Conservation (phyloP, 2,797 vertebrate genomes). For the Schizopygopsis pylzovi region DNA sequence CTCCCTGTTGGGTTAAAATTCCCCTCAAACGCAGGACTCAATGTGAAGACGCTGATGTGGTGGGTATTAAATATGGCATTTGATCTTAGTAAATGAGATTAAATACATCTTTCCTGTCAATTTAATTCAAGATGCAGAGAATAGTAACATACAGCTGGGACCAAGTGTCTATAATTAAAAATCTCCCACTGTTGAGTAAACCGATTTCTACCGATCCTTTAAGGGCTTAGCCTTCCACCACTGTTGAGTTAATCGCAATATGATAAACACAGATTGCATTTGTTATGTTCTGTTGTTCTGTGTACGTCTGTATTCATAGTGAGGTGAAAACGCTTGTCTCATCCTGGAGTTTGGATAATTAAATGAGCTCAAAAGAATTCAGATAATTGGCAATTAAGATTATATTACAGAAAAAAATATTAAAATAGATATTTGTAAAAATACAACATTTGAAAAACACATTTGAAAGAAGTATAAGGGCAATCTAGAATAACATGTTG, state of each 20-base stretch:
- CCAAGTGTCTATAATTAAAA: background rate
- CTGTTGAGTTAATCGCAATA: conserved; percentile 5
- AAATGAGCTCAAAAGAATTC: background rate
- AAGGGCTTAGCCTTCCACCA: background rate
- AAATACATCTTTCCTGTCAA: background rate
- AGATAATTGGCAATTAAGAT: background rate
- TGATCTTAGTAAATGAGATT: conserved; percentile 21
- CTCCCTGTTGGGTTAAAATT: conserved; percentile 45
- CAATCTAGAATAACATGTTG: background rate
- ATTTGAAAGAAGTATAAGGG: background rate
- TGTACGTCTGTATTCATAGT: conserved; percentile 24
- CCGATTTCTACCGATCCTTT: background rate
- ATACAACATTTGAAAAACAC: background rate
- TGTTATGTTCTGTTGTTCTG: background rate
- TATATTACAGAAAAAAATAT: background rate
- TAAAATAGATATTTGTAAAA: background rate
- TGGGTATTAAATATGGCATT: conserved; percentile 24
- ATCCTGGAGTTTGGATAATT: background rate
- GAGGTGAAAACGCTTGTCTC: background rate
- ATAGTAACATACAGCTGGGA: background rate
- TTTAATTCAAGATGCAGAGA: background rate
- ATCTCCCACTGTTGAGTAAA: conserved; percentile 8
- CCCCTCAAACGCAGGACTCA: conserved; percentile 11
- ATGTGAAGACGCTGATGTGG: background rate
- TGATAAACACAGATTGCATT: conserved; percentile 1